Evolutionary conservation across 2,797 vertebrate species (phyloP).

Genomic region (Chaetodon trifasciatus): DNA sequence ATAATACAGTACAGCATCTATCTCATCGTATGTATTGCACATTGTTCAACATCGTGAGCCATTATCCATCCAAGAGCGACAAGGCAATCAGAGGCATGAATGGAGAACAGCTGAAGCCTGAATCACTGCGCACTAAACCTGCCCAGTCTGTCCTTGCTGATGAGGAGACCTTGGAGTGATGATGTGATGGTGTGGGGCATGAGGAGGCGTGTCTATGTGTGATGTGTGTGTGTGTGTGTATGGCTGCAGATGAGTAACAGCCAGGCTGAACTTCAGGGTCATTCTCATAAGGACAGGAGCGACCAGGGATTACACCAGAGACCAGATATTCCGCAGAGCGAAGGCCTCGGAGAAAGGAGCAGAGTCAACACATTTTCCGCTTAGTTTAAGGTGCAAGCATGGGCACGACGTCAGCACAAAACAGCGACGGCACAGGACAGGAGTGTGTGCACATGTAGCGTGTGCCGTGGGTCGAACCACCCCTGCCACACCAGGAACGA

Average conservation of each 20-base stretch:
- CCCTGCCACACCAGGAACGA: not conserved
- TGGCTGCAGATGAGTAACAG: slow-evolving; percentile 56
- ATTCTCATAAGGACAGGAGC: slow-evolving; percentile 64
- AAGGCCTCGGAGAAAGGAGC: slow-evolving; percentile 61
- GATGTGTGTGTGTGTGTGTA: not conserved
- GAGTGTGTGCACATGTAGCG: slow-evolving; percentile 27
- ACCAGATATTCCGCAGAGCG: slow-evolving; percentile 66
- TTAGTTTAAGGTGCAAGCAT: slow-evolving; percentile 73
- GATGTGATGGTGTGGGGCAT: slow-evolving; percentile 28
- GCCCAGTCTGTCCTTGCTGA: slow-evolving; percentile 59
- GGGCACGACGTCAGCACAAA: slow-evolving; percentile 66
- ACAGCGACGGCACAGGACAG: slow-evolving; percentile 28
- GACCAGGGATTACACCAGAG: slow-evolving; percentile 69
- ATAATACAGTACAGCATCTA: slow-evolving; percentile 1
- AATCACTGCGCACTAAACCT: slow-evolving; percentile 52
- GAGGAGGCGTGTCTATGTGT: not conserved
- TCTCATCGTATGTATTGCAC: not conserved
- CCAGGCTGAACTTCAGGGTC: slow-evolving; percentile 61
- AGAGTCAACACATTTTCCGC: slow-evolving; percentile 77
- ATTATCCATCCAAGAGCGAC: slow-evolving; percentile 22
- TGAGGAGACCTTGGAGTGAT: slow-evolving; percentile 62
- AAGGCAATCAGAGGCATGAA: slow-evolving; percentile 54
- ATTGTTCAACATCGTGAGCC: slow-evolving; percentile 32
- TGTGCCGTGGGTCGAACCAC: slow-evolving; percentile 2
- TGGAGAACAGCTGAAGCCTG: slow-evolving; percentile 55